Base-by-base conservation (phyloP, 64 coral and sea anemone species). In the Hydrozoanthus tunicans region DNA sequence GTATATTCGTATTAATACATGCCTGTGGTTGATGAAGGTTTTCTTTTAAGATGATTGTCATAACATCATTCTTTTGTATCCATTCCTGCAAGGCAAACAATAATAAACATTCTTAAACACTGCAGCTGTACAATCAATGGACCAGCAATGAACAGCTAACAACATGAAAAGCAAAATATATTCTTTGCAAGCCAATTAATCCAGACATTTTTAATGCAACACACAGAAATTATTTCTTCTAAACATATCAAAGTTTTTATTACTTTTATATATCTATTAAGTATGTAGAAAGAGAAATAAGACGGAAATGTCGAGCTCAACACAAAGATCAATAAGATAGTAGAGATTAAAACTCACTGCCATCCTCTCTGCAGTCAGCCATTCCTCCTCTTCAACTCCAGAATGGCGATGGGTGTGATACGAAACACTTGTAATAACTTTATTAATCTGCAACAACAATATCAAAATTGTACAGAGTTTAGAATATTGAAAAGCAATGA, bases 21-120 rank as follows among this genome's bases (percentile, higher is more conserved):
- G 95, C 97, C 94, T 99, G 97, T 73, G 97, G 97, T 94, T 99
- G 97, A 88, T 99, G 97, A 92, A 99, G 97, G 85, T 99, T 99
- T 70, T 99, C 97, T 90, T 95, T 99, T 83, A 99, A 86, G 63
- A 99, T 94, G 74, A 99, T 99, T 65, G 97, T 94, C 67, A 96
- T 92, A 5, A 99, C 97, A 84, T 95, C 93, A 77, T 99, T 99
- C 82, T 93, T 91, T 80, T 99, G 93, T 76, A 99, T 99, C 97
- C 97, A 99, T 73, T 99, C 97, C 97, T 99, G 72, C 13, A 24
- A 95, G 9, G 81, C 6, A 90, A 15, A 70, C 20, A 13, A 76
- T 43, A 53, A 52, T 51, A 78, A 86, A 43, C 32, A 43, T 43
- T 43, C 32, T 43, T 43, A 43, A 43, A 43, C 32, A 43, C 32